Conservation (phyloP, 2,888 invertebrate species). For the Eristalinus aeneus region DNA sequence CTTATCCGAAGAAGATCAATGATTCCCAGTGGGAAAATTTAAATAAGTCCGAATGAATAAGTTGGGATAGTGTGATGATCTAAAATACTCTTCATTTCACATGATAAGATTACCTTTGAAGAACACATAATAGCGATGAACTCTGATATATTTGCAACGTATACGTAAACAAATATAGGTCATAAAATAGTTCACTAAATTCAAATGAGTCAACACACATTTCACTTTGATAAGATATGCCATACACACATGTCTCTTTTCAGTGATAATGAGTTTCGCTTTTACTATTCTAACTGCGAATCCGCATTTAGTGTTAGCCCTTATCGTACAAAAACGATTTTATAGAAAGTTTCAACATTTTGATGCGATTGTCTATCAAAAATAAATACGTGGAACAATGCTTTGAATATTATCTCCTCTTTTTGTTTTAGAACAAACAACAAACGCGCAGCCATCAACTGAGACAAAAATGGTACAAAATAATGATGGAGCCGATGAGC, state of each 20-base stretch:
- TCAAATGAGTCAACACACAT: not conserved
- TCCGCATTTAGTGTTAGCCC: not conserved
- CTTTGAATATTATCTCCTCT: not conserved
- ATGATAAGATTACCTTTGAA: not conserved
- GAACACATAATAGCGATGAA: not conserved
- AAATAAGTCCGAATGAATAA: too few relatives aligned
- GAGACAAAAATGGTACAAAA: slow-evolving; percentile 81
- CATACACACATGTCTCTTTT: not conserved
- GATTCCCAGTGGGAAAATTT: too few relatives aligned
- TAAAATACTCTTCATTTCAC: not conserved
- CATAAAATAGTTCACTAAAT: not conserved
- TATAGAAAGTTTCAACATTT: not conserved
- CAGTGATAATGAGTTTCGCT: not conserved
- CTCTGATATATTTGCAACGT: not conserved
- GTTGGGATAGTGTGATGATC: too few relatives aligned
- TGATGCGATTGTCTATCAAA: not conserved
- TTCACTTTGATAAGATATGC: not conserved
- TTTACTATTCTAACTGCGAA: not conserved
- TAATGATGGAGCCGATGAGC: slow-evolving; percentile 87
- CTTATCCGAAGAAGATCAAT: too few relatives aligned
- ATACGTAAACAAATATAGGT: not conserved
- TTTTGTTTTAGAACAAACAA: slow-evolving; percentile 23
- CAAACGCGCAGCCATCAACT: slow-evolving; percentile 6
- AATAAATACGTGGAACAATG: not conserved
- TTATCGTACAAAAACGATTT: not conserved